Base-by-base conservation (phyloP, 2,888 invertebrate genomes). In the Myathropa florea region DNA sequence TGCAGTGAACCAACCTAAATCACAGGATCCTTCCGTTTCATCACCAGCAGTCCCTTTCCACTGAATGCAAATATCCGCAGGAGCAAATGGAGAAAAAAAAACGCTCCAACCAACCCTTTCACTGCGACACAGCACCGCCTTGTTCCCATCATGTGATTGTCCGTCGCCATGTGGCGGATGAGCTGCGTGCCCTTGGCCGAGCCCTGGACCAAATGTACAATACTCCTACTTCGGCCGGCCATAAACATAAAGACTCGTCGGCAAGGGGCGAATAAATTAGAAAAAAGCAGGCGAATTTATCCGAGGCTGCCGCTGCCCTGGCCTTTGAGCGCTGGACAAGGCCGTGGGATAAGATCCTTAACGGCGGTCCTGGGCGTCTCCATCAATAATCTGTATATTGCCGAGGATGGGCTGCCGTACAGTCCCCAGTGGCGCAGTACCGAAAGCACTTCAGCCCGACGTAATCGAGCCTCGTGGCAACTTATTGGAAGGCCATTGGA, bases 1-100 rank as follows among this genome's bases (percentile, higher is more conserved):
- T 76, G 57, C 39, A 67, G 61, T 33, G 26, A 23, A 21, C 26
- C 46, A 53, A 70, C 57, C 61, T 63, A 77, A 63, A 63, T 77
- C 61, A 53, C 68, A 6, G 55, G 53, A 63, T 70, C 23, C 59
- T 76, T 65, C 21, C 57, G 24, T 14, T 57, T 57, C 57, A 23
- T 53, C 46, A 55, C 55, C 63, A 33, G 28, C 18, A 55, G 67
- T 21, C 28, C 21, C 28, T 14, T 1, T 10, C 26, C 21, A 18
- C 36, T 24, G 9, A 78, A 78, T 78, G 71, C 61, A 78, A 78
- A 78, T 78, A 78, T 30, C 70, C 64, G 10, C 36, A 39, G 39
- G 39, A 39, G 39, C 39, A 33, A 61, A 14, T 3, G 26, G 55
- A 57, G 63, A 30, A 53, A 4, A 24, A 53, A 67, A 55, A 21